These are phyloP conservation scores for Melanostoma scalare DNA, from an alignment of 2,888 invertebrate species.

Conservation along the genomic window DNA sequence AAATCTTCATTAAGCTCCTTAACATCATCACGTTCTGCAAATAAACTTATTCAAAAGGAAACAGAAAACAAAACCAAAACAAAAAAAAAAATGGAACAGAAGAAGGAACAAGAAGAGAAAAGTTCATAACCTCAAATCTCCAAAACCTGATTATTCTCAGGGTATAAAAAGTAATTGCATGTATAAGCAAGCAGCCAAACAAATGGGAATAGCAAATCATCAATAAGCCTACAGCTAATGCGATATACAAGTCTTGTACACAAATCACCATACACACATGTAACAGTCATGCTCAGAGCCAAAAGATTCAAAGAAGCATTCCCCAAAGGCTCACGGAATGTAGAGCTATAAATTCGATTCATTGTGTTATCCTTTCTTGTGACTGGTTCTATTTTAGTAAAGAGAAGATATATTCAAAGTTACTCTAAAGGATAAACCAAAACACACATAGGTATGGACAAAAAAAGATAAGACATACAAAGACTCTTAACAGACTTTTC, in stretches of 20 bases:
- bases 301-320: conserved; percentile 22
- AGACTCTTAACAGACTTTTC: conserved; percentile 18
- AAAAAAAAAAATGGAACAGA: conserved; percentile 1
- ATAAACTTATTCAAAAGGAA: conserved; percentile 36
- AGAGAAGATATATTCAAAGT: conserved; percentile 19
- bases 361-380: conserved; percentile 26
- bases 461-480: conserved; percentile 6
- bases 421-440: conserved; percentile 7
- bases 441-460: conserved; percentile 3
- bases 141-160: conserved; percentile 54
- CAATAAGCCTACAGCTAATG: conserved; percentile 49
- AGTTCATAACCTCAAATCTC: conserved; percentile 50
- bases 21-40: conserved; percentile 48
- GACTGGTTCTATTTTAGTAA: conserved; percentile 8
- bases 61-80: background rate
- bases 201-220: conserved; percentile 53
- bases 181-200: conserved; percentile 42
- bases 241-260: conserved; percentile 13
- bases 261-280: conserved; percentile 32
- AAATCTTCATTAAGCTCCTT: conserved; percentile 40
- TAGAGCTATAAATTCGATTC: conserved; percentile 32
- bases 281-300: conserved; percentile 21
- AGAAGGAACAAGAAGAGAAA: conserved; percentile 14
- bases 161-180: conserved; percentile 54
- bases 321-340: conserved; percentile 18